Conservation (phyloP, 1,140 invertebrate species). For the Caenorhabditis latens region DNA sequence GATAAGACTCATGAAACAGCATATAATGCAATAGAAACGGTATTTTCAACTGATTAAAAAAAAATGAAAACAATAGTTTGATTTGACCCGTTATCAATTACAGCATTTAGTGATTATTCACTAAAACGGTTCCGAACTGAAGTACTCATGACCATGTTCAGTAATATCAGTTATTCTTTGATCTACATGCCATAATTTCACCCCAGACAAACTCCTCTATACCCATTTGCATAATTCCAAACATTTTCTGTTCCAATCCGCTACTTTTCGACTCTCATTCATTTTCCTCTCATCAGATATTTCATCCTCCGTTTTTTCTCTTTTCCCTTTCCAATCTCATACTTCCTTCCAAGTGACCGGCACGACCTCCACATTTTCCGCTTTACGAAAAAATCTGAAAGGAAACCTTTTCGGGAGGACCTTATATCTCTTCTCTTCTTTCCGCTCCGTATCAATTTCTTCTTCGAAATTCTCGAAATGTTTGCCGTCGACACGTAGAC, state of each 20-base stretch:
- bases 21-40: no score
- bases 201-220: no score
- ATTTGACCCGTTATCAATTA: no score
- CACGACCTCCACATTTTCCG: constrained; percentile 26
- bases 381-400: constrained; percentile 46
- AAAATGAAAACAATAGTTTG: no score
- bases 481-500: constrained; percentile 1
- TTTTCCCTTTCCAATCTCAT: not conserved
- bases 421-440: not conserved
- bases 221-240: not conserved
- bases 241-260: not conserved
- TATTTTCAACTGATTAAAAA: no score
- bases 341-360: constrained; percentile 13
- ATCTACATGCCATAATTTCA: no score
- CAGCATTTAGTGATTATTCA: no score
- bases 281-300: constrained; percentile 48
- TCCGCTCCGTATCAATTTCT: constrained; percentile 43
- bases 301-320: not conserved
- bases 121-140: no score
- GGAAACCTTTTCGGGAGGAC: constrained; percentile 8
- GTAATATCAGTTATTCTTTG: no score
- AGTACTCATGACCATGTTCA: no score
- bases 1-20: no score
- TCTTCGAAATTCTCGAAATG: constrained; percentile 7
- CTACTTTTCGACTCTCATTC: not conserved